Conservation (phyloP, 2,888 invertebrate genomes). For the Crioceris asparagi region DNA sequence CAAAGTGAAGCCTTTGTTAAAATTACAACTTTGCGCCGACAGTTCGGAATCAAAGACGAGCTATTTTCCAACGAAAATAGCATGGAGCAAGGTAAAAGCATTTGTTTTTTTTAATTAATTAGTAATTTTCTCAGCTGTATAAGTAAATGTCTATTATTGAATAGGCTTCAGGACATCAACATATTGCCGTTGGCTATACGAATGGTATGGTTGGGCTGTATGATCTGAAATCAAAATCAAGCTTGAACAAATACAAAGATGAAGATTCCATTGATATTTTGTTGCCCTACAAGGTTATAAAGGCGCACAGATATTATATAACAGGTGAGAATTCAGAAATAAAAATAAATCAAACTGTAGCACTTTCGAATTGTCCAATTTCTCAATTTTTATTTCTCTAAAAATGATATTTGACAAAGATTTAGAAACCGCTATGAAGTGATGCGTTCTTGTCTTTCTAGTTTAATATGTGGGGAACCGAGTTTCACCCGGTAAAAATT, state of each 20-base stretch:
- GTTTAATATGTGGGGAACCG: too few relatives aligned
- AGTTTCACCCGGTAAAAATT: too few relatives aligned
- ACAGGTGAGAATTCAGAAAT: slow-evolving; percentile 51
- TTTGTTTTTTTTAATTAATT: not conserved
- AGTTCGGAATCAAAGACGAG: slow-evolving; percentile 3
- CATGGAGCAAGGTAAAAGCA: slow-evolving; percentile 38
- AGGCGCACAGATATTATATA: slow-evolving; percentile 46
- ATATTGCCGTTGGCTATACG: slow-evolving; percentile 55
- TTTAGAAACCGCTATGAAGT: too few relatives aligned
- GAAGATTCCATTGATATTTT: slow-evolving; percentile 39
- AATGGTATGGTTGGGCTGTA: slow-evolving; percentile 57
- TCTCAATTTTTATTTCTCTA: too few relatives aligned
- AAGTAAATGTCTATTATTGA: slow-evolving; percentile 20
- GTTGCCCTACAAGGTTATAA: slow-evolving; percentile 49
- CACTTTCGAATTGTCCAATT: too few relatives aligned
- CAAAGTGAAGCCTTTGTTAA: slow-evolving; percentile 41
- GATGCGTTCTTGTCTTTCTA: too few relatives aligned
- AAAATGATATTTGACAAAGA: too few relatives aligned
- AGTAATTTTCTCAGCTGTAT: not conserved
- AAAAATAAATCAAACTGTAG: too few relatives aligned
- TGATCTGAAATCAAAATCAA: slow-evolving; percentile 45
- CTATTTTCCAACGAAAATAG: slow-evolving; percentile 43
- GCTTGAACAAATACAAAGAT: slow-evolving; percentile 33
- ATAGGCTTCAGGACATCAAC: slow-evolving; percentile 43
- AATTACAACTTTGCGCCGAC: slow-evolving; percentile 31